Percentiles rank a stretch among this genome's conserved stretches.
phyloP scores from a whole-genome alignment of 2,888 invertebrate genomes.

The Cacoxenus indagator region DNA sequence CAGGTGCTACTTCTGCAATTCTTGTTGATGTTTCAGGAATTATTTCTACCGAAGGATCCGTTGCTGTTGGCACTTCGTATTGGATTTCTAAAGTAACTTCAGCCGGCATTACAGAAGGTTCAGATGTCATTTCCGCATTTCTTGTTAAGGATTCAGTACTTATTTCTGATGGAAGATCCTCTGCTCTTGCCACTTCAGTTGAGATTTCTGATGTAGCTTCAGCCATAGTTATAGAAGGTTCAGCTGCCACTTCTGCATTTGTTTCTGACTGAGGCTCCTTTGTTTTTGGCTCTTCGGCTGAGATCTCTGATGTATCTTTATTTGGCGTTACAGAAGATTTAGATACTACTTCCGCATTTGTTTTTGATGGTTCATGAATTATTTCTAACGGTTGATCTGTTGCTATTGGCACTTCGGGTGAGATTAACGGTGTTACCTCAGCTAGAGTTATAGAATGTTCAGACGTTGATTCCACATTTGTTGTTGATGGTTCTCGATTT shows the following conservation, averaged over 20 bases:
- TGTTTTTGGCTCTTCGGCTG: background rate
- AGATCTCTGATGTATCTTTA: no score
- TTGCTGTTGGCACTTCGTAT: background rate
- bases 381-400: background rate
- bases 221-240: background rate
- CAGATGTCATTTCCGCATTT: background rate
- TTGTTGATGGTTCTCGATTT: no score
- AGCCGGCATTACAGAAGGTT: background rate
- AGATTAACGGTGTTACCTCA: background rate
- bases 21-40: background rate
- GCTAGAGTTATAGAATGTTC: background rate
- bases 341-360: background rate
- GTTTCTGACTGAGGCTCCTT: background rate
- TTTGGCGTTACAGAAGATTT: background rate
- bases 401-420: background rate
- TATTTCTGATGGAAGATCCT: background rate
- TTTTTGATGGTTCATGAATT: no score
- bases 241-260: background rate
- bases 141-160: background rate
- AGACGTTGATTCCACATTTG: no score
- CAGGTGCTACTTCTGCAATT: background rate
- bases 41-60: background rate
- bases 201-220: background rate
- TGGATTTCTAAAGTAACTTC: background rate
- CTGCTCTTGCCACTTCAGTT: background rate